Percentiles rank a stretch among this genome's conserved stretches.
These are phyloP conservation scores for Zootoca vivipara DNA, from an alignment of 2,113 vertebrate genomes.

Conservation along the genomic window DNA sequence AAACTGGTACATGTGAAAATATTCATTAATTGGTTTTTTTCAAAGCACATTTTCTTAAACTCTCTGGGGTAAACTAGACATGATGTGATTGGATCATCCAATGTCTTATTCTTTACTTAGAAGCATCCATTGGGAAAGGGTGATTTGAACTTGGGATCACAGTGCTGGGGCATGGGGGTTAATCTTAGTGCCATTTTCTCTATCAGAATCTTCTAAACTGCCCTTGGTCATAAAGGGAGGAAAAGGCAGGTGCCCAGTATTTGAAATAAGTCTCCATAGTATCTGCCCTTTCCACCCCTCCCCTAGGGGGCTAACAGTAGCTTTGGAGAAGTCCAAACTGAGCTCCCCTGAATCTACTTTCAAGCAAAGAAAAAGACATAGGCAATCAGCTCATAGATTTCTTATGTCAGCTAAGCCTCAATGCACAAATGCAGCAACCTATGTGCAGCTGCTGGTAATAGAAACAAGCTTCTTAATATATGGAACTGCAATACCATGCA, in stretches of 20 bases:
- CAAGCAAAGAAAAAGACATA: background rate
- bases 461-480: too few species aligned
- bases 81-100: background rate
- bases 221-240: background rate
- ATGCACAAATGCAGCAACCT: too few species aligned
- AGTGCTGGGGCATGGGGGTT: background rate
- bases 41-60: background rate
- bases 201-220: background rate
- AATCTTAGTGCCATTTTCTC: background rate
- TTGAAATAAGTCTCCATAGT: too few species aligned
- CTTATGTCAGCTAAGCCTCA: too few species aligned
- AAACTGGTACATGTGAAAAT: background rate
- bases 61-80: background rate
- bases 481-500: background rate
- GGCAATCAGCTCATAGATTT: too few species aligned
- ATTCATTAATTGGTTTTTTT: background rate
- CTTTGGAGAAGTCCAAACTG: background rate
- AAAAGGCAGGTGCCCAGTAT: too few species aligned
- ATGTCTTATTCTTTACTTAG: background rate
- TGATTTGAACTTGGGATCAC: background rate
- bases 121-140: background rate
- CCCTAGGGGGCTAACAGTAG: background rate
- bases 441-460: too few species aligned
- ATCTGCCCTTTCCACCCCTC: background rate
- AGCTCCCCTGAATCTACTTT: background rate